phyloP scores from a whole-genome alignment of 2,888 invertebrate species.

The Troides helena region DNA sequence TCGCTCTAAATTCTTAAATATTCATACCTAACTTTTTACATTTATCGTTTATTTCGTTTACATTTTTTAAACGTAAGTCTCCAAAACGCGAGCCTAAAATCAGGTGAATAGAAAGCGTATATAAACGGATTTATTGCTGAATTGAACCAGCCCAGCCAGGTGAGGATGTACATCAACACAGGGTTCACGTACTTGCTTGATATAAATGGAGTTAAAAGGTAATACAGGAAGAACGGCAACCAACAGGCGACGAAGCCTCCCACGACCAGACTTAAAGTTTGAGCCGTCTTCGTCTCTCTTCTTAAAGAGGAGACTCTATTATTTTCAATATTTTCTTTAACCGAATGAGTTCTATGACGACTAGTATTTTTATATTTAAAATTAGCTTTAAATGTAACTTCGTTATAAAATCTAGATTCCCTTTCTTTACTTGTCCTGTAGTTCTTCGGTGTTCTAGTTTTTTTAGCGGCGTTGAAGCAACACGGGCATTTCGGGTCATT shows the following conservation, averaged over 20 bases:
- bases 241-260: slow-evolving; percentile 94
- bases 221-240: slow-evolving; percentile 92
- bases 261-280: slow-evolving; percentile 91
- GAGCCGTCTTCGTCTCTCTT: slow-evolving; percentile 92
- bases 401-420: slow-evolving; percentile 63
- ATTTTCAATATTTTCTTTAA: slow-evolving; percentile 78
- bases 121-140: slow-evolving; percentile 95
- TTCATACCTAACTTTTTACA: not conserved
- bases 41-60: slow-evolving; percentile 56
- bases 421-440: slow-evolving; percentile 53
- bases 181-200: slow-evolving; percentile 81
- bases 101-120: slow-evolving; percentile 93
- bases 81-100: slow-evolving; percentile 93
- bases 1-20: not conserved
- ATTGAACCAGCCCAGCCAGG: slow-evolving; percentile 95
- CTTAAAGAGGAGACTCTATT: slow-evolving; percentile 85
- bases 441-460: slow-evolving; percentile 47
- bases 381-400: slow-evolving; percentile 70
- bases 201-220: slow-evolving; percentile 89
- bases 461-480: slow-evolving; percentile 64
- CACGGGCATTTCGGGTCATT: slow-evolving; percentile 68
- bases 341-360: slow-evolving; percentile 73
- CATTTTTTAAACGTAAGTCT: slow-evolving; percentile 87
- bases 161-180: slow-evolving; percentile 86
- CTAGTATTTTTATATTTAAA: slow-evolving; percentile 67